A percentile compares a stretch with the other conserved stretches of the same genome.
These are phyloP conservation scores for Ericerus pela DNA, from an alignment of 1,140 invertebrate genomes.

Conservation along the genomic window DNA sequence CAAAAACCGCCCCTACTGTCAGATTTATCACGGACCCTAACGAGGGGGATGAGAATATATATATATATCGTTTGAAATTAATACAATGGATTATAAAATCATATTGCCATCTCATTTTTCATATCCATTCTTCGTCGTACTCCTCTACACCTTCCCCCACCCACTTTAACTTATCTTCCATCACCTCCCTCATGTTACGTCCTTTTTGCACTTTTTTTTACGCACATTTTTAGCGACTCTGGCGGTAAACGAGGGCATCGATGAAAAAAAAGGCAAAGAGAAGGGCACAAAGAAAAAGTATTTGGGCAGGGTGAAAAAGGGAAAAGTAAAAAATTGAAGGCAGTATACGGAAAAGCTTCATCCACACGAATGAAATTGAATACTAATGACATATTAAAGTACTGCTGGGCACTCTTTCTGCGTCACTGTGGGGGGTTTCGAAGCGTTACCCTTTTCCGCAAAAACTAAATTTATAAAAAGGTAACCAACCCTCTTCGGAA, in stretches of 20 bases:
- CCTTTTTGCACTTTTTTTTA: too few species aligned
- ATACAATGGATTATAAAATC: conserved; percentile 12
- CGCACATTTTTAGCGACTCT: too few species aligned
- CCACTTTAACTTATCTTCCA: too few species aligned
- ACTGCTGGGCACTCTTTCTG: neutral
- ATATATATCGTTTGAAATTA: conserved; percentile 9
- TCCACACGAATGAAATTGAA: conserved; percentile 11
- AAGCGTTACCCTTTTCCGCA: neutral
- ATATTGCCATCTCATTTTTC: neutral
- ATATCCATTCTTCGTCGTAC: too few species aligned
- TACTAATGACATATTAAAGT: conserved; percentile 4
- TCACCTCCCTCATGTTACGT: too few species aligned
- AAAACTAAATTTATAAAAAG: conserved; percentile 11
- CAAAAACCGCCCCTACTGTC: conserved; percentile 1
- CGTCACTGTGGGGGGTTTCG: too few species aligned
- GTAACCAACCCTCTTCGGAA: neutral
- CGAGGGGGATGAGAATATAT: conserved; percentile 5
- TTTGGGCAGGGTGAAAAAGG: neutral
- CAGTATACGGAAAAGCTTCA: neutral
- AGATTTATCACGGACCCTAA: neutral
- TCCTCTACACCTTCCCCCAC: too few species aligned
- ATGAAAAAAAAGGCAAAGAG: too few species aligned
- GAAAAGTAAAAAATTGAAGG: neutral
- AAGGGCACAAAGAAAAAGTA: too few species aligned
- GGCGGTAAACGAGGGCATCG: too few species aligned